Conservation (phyloP, 2,797 vertebrate genomes). For the Sebastes oblongus region DNA sequence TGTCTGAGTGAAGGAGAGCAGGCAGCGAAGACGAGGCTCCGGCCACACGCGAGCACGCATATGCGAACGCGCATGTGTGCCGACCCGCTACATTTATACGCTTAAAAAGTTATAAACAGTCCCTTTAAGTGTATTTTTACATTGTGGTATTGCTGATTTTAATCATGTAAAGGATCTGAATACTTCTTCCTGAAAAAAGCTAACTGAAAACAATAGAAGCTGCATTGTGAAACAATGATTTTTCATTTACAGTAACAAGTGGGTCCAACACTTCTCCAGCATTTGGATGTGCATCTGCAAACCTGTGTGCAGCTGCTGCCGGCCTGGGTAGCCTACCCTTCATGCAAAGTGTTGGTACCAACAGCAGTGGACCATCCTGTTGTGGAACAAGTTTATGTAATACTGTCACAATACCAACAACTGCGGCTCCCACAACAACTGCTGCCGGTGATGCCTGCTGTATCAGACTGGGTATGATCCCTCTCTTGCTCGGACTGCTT, state of each 20-base stretch:
- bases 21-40: too few species aligned
- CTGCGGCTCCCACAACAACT: too few species aligned
- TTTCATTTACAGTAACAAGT: background rate
- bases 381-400: too few species aligned
- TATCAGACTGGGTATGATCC: background rate
- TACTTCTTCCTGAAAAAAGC: background rate
- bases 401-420: too few species aligned
- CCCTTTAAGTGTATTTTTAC: background rate
- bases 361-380: too few species aligned
- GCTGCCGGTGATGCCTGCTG: background rate
- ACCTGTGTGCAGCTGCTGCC: background rate
- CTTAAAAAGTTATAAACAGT: too few species aligned
- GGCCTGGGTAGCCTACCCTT: background rate
- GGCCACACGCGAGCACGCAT: too few species aligned
- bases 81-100: too few species aligned
- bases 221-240: background rate
- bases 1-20: too few species aligned
- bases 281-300: background rate
- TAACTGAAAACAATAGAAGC: background rate
- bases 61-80: too few species aligned
- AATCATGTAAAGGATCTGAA: background rate
- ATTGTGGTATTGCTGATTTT: background rate
- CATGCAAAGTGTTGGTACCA: too few species aligned
- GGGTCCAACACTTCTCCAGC: fast-evolving
- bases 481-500: background rate